Conservation (phyloP, 1,140 invertebrate species). For the Mercenaria mercenaria region DNA sequence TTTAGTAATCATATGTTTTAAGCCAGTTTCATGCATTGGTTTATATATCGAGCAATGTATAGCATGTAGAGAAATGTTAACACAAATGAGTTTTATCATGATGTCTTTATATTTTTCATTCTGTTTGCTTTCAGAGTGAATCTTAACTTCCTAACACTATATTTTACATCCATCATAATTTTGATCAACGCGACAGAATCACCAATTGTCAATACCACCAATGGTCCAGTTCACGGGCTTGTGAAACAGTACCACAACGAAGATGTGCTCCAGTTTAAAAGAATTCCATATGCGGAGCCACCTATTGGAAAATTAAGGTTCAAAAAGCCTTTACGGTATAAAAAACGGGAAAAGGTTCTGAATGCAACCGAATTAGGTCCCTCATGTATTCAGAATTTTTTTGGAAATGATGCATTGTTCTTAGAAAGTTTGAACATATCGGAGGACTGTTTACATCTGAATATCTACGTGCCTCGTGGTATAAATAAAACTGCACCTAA, state of each 20-base stretch:
- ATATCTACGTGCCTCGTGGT: slow-evolving; percentile 92
- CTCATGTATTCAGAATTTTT: slow-evolving; percentile 59
- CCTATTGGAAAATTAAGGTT: slow-evolving; percentile 55
- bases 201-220: slow-evolving; percentile 15
- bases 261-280: slow-evolving; percentile 40
- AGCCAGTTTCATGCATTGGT: too few species aligned
- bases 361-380: slow-evolving; percentile 39
- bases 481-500: background rate
- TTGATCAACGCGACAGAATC: background rate
- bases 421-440: slow-evolving; percentile 50
- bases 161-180: background rate
- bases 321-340: background rate
- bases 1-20: too few species aligned
- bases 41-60: too few species aligned
- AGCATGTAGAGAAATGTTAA: too few species aligned
- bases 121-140: background rate
- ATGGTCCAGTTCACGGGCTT: slow-evolving; percentile 22
- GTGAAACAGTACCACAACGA: background rate
- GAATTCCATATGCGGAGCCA: slow-evolving; percentile 59
- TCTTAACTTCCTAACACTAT: background rate
- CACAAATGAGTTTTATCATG: too few species aligned
- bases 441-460: slow-evolving; percentile 98
- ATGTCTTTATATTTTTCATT: too few species aligned
- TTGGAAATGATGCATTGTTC: slow-evolving; percentile 36
- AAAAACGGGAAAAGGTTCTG: background rate